phyloP scores from a whole-genome alignment of 2,113 vertebrate genomes.

The Accipiter virgatus region DNA sequence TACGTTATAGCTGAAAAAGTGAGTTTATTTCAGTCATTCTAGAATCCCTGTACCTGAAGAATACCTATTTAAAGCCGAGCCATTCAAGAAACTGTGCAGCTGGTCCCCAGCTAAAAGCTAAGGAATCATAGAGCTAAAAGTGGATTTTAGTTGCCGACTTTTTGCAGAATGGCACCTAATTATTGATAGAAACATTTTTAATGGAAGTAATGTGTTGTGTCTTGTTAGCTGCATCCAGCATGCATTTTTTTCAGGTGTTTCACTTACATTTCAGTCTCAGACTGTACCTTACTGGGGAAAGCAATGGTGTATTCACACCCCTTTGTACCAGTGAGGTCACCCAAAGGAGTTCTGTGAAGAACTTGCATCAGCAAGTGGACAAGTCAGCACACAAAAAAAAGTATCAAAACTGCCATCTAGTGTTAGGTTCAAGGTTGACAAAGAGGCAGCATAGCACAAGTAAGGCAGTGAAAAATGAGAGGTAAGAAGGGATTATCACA shows the following conservation, averaged over 20 bases:
- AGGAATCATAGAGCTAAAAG: neutral
- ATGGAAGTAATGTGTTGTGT: neutral
- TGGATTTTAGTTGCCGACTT: neutral
- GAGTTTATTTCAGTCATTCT: neutral
- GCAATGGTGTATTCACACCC: neutral
- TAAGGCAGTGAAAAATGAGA: accelerated
- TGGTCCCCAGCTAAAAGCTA: neutral
- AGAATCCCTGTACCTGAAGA: neutral
- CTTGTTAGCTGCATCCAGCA: neutral
- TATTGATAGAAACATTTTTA: neutral
- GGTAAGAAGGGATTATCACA: neutral
- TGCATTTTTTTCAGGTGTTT: neutral
- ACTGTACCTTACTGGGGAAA: neutral
- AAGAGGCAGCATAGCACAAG: neutral
- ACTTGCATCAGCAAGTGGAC: accelerated
- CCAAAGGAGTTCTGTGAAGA: accelerated
- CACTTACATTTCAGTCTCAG: neutral
- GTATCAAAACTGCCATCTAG: neutral
- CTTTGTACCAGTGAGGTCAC: neutral
- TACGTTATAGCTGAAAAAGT: neutral
- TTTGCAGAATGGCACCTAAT: neutral
- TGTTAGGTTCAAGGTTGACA: neutral
- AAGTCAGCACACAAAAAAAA: neutral
- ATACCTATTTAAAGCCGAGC: neutral
- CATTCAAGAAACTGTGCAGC: neutral